A percentile compares a stretch with the other conserved stretches of the same genome.
phyloP scores from a whole-genome alignment of 2,888 invertebrate species.

The Campoplex nolae region DNA sequence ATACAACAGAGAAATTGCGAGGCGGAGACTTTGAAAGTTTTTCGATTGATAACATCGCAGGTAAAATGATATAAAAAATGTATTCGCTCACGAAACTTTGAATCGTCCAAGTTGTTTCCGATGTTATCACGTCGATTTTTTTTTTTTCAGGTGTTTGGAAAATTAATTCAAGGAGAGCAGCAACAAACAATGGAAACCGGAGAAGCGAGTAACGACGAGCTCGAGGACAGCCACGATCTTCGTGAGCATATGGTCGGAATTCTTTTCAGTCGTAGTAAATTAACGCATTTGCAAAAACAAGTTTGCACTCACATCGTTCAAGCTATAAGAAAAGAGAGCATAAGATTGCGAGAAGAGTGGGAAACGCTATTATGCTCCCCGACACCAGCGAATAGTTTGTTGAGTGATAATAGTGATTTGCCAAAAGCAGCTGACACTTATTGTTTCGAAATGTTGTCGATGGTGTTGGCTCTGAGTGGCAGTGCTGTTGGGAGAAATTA shows the following conservation, averaged over 20 bases:
- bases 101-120: neutral
- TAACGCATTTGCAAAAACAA: conserved; percentile 97
- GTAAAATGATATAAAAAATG: conserved; percentile 83
- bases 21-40: conserved; percentile 95
- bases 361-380: conserved; percentile 88
- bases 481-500: conserved; percentile 96
- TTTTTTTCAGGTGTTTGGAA: conserved; percentile 92
- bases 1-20: conserved; percentile 96
- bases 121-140: neutral
- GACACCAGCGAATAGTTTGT: conserved; percentile 82
- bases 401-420: conserved; percentile 84
- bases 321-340: conserved; percentile 95
- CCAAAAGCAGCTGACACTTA: conserved; percentile 92
- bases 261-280: conserved; percentile 95
- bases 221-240: conserved; percentile 88
- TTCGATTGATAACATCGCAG: conserved; percentile 95
- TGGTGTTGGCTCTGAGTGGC: conserved; percentile 97
- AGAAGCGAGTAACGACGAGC: conserved; percentile 81
- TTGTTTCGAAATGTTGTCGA: conserved; percentile 98
- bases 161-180: conserved; percentile 91
- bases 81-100: neutral
- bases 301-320: conserved; percentile 94
- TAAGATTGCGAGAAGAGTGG: conserved; percentile 96
- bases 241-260: conserved; percentile 99
- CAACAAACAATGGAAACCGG: conserved; percentile 81